These are phyloP conservation scores for Hoplostethus mediterraneus DNA, from an alignment of 2,797 vertebrate species.

Conservation along the genomic window DNA sequence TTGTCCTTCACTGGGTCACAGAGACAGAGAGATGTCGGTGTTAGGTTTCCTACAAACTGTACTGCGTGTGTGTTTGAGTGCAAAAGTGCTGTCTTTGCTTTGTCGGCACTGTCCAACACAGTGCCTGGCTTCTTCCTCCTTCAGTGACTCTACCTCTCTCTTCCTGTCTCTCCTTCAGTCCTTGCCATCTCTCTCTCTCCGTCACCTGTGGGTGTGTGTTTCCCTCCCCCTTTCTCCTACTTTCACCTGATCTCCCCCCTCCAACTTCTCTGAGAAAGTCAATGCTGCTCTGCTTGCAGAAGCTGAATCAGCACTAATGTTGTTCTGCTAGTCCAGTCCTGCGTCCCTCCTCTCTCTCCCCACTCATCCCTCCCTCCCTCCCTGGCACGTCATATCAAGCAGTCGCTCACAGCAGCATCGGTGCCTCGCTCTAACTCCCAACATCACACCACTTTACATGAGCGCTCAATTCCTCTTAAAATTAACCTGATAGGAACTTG, in stretches of 20 bases:
- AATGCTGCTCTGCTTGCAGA: constrained; percentile 69
- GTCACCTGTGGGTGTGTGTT: constrained; percentile 35
- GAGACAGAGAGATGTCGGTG: constrained; percentile 70
- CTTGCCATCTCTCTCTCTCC: constrained; percentile 50
- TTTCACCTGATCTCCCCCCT: constrained; percentile 55
- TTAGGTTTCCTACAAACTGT: constrained; percentile 75
- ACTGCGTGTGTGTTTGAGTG: constrained; percentile 43
- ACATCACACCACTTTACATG: constrained; percentile 64
- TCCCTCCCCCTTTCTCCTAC: constrained; percentile 52
- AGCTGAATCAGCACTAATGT: constrained; percentile 84
- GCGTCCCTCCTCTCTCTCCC: constrained; percentile 45
- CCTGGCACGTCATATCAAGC: constrained; percentile 67
- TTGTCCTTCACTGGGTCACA: constrained; percentile 81
- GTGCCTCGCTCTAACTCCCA: constrained; percentile 48
- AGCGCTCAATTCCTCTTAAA: constrained; percentile 54
- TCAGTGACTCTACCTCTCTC: constrained; percentile 44
- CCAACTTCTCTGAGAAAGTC: constrained; percentile 75
- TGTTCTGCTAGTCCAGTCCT: constrained; percentile 55
- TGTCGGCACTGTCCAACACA: constrained; percentile 55
- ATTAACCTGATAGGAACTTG: constrained; percentile 39
- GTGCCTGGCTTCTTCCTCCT: constrained; percentile 64
- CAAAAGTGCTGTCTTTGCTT: constrained; percentile 57
- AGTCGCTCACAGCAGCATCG: constrained; percentile 58
- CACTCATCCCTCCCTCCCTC: constrained; percentile 12
- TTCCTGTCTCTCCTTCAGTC: constrained; percentile 52